Base-by-base conservation (phyloP, 2,797 vertebrate species). In the Peromyscus nudipes region DNA sequence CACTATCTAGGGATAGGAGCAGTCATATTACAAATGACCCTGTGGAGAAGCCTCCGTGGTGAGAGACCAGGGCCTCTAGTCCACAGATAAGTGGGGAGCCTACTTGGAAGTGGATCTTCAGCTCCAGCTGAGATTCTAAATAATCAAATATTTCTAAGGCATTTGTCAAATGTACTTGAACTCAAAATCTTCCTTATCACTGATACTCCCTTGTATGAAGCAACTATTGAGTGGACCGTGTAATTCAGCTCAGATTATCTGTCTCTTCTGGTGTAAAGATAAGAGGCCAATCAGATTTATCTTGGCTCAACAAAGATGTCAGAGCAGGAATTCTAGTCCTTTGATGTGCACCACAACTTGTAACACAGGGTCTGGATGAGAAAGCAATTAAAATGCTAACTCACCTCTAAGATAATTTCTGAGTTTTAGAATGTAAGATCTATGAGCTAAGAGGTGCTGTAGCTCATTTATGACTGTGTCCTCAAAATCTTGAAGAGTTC, bases 361-460 rank as follows among this genome's bases (percentile, higher is more conserved):
- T 76, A 91, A 34, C n/a, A 64, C 7, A n/a, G 7, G 1, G 27
- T 34, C 17, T 21, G 64, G 21, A 86, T 60, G 27, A 84, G 2
- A 93, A 79, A 60, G 43, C 29, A 81, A 31, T 89, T 94, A 91
- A 94, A 89, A 89, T 69, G 91, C 40, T 34, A 85, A 85, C 55
- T 95, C n/a, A 52, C 43, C 43, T 89, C 29, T 46, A 87, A 96
- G 85, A 91, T 2, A 0, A 91, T 40, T 94, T 93, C 49, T 69
- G 23, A 80, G 34, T 89, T 84, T 82, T 81, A 91, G 12, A 95
- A 97, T 52, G 34, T 85, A 65, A 96, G 40, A 19, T 84, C 57
- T 49, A 73, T 73, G 27, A 90, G 46, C 91, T n/a, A 75, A 83
- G 43, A 89, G 5, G 19, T 57, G 3, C 46, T 34, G 0, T 71